Percentiles rank a stretch among this genome's conserved stretches.
phyloP scores from a whole-genome alignment of 2,888 invertebrate genomes.

The Brachyopa scutellaris region DNA sequence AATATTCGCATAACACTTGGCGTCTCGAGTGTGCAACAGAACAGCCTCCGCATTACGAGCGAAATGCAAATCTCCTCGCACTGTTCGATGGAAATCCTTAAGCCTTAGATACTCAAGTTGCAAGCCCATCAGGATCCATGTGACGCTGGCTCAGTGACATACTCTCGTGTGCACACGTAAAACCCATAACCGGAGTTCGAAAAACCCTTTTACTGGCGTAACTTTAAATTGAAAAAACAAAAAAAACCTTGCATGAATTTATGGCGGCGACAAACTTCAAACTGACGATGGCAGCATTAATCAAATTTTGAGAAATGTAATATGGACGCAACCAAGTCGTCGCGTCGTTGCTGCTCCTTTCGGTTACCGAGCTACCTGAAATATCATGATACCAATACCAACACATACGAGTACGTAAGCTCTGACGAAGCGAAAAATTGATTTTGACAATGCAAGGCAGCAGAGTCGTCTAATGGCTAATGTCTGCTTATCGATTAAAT shows the following conservation, averaged over 20 bases:
- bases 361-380: background rate
- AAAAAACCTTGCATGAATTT: conserved; percentile 49
- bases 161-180: background rate
- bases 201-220: conserved; percentile 16
- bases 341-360: background rate
- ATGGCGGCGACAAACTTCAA: conserved; percentile 17
- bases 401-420: background rate
- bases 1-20: conserved; percentile 60
- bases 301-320: conserved; percentile 43
- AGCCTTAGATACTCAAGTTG: conserved; percentile 39
- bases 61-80: conserved; percentile 36
- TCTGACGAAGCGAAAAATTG: conserved; percentile 47
- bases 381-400: too few relatives aligned
- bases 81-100: conserved; percentile 56
- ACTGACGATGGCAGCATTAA: conserved; percentile 44
- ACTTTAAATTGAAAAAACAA: conserved; percentile 57
- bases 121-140: background rate
- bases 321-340: conserved; percentile 12
- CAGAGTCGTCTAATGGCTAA: too few relatives aligned
- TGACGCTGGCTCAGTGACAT: conserved; percentile 19
- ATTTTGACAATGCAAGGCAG: conserved; percentile 37
- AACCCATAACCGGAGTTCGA: conserved; percentile 4
- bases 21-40: conserved; percentile 41
- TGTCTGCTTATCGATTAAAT: conserved; percentile 49
- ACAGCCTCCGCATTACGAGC: background rate